Evolutionary conservation across 2,888 invertebrate genomes (phyloP).

Genomic region (Melieria crassipennis): DNA sequence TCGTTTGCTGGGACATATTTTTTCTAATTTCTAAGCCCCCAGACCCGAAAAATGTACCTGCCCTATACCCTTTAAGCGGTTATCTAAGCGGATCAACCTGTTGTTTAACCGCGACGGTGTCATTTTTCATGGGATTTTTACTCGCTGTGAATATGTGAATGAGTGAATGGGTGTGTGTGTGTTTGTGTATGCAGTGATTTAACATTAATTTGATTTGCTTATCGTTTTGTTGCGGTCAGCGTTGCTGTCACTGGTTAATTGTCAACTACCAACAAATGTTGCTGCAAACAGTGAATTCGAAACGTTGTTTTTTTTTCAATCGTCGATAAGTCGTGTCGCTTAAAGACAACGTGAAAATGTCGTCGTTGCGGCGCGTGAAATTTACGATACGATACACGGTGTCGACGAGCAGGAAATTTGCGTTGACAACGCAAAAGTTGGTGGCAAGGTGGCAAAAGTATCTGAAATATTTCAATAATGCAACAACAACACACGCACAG

Average conservation of each 20-base stretch:
- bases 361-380: constrained; percentile 17
- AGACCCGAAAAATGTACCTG: not conserved
- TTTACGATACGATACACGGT: constrained; percentile 23
- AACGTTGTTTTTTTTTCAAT: not conserved
- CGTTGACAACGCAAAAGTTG: constrained; percentile 15
- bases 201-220: constrained; percentile 28
- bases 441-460: constrained; percentile 31
- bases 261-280: not conserved
- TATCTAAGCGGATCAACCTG: constrained; percentile 25
- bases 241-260: not conserved
- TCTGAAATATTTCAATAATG: constrained; percentile 31
- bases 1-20: constrained; percentile 17
- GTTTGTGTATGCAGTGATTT: constrained; percentile 2
- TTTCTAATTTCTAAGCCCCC: constrained; percentile 12
- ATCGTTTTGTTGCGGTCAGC: constrained; percentile 24
- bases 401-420: not conserved
- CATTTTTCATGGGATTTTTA: constrained; percentile 33
- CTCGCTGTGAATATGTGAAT: not conserved
- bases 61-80: constrained; percentile 6
- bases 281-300: not conserved
- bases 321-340: constrained; percentile 6
- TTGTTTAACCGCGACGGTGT: constrained; percentile 17
- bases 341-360: not conserved
- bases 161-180: not conserved
- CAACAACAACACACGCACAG: constrained; percentile 17